These are phyloP conservation scores for Beaufortia kweichowensis DNA, from an alignment of 2,113 vertebrate species.

Conservation along the genomic window DNA sequence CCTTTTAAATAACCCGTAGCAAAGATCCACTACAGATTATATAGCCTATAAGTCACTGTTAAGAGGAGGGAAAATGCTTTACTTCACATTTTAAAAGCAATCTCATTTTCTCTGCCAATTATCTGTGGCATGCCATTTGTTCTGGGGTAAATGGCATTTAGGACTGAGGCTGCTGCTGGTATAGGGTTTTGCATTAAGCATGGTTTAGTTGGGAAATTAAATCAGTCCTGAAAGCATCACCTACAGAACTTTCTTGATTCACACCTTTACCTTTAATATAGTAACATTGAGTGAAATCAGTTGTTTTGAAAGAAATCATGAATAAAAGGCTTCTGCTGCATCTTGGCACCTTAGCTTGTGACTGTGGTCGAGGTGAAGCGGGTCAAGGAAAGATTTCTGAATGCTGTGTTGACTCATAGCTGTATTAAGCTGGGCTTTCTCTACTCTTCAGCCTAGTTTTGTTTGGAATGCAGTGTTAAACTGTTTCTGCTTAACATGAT, in stretches of 20 bases:
- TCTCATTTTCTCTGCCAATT: conserved; percentile 22
- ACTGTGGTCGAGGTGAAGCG: not conserved
- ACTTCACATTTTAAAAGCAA: conserved; percentile 23
- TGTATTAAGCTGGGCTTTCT: conserved; percentile 26
- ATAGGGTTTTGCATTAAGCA: not conserved
- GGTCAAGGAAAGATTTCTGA: conserved; percentile 32
- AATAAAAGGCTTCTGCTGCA: not conserved
- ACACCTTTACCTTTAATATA: not conserved
- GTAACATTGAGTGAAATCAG: not conserved
- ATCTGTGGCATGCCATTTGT: conserved; percentile 2
- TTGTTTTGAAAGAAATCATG: not conserved
- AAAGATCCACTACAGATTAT: conserved; percentile 14
- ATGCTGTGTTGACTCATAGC: conserved; percentile 35
- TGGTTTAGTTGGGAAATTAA: not conserved
- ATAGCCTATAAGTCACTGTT: conserved; percentile 14
- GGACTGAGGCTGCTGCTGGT: no score
- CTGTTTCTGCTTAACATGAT: conserved; percentile 65
- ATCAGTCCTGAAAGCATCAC: not conserved
- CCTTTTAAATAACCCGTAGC: not conserved
- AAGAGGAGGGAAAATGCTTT: conserved; percentile 13
- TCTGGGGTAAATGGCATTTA: no score
- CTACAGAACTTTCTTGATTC: not conserved
- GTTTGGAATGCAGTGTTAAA: conserved; percentile 19
- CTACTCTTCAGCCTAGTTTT: conserved; percentile 37
- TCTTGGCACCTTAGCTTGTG: not conserved